A percentile compares a stretch with the other conserved stretches of the same genome.
These are phyloP conservation scores for Eupithecia vulgata DNA, from an alignment of 2,888 invertebrate genomes.

Conservation along the genomic window DNA sequence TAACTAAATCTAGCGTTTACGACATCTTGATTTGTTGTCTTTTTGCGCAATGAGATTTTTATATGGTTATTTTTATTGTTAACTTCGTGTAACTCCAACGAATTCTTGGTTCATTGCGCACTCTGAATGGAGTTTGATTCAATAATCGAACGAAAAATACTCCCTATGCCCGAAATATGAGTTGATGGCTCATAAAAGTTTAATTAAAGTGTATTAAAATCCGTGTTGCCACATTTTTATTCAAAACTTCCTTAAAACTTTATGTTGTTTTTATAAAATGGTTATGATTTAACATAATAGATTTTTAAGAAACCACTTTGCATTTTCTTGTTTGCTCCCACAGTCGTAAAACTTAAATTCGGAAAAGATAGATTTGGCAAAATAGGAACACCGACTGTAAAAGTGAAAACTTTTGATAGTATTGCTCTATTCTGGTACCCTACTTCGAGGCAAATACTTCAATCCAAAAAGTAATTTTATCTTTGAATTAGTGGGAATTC, in stretches of 20 bases:
- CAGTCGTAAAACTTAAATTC: neutral
- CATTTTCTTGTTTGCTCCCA: neutral
- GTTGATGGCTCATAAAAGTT: neutral
- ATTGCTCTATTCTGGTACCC: neutral
- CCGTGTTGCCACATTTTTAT: neutral
- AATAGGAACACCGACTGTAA: constrained; percentile 16
- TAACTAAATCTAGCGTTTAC: too few relatives aligned
- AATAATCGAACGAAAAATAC: constrained; percentile 37
- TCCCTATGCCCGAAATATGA: constrained; percentile 19
- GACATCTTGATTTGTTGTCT: too few relatives aligned
- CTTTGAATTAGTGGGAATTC: neutral
- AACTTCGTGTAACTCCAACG: constrained; percentile 8
- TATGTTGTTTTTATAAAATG: neutral
- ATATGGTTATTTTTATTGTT: constrained; percentile 2
- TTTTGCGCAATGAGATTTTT: too few relatives aligned
- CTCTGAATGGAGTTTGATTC: constrained; percentile 41
- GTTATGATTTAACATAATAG: neutral
- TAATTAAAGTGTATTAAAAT: too few relatives aligned
- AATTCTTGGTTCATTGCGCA: constrained; percentile 38
- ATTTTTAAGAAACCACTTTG: neutral
- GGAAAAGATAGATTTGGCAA: constrained; percentile 14
- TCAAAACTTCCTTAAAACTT: neutral
- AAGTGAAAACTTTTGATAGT: constrained; percentile 12
- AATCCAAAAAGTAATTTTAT: neutral
- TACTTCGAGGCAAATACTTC: neutral